phyloP scores from a whole-genome alignment of 2,113 vertebrate species.

The Nothoprocta pentlandii region DNA sequence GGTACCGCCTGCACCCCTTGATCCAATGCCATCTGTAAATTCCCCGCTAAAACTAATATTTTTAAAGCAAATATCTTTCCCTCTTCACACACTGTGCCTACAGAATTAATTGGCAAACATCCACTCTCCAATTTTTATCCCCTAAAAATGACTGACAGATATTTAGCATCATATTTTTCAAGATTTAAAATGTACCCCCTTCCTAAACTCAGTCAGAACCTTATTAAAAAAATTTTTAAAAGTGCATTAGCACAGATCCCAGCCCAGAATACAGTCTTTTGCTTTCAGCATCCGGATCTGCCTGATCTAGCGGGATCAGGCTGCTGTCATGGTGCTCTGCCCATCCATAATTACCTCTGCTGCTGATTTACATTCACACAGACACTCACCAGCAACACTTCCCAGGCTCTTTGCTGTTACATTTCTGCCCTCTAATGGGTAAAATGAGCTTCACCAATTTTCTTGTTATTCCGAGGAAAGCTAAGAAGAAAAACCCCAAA shows the following conservation, averaged over 20 bases:
- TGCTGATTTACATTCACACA: not conserved
- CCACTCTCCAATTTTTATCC: not conserved
- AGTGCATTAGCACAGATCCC: no score
- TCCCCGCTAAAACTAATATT: not conserved
- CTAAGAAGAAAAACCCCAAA: not conserved
- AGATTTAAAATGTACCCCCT: fast-evolving
- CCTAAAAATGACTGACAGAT: not conserved
- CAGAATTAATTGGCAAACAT: not conserved
- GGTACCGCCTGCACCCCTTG: not conserved
- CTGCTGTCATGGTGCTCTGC: not conserved
- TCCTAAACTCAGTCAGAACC: not conserved
- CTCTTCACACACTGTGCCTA: not conserved
- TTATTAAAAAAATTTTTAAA: not conserved
- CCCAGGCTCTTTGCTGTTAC: slow-evolving; percentile 17
- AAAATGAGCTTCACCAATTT: not conserved
- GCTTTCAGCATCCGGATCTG: not conserved
- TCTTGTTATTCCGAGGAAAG: fast-evolving
- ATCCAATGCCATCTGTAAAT: not conserved
- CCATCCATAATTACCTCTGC: not conserved
- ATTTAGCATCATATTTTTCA: not conserved
- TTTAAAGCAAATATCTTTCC: not conserved
- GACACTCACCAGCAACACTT: not conserved
- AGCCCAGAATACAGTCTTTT: not conserved
- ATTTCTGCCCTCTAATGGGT: slow-evolving; percentile 66
- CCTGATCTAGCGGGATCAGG: not conserved